A percentile compares a stretch with the other conserved stretches of the same genome.
Conservation (phyloP, 2,888 invertebrate genomes). For the Ecdyonurus torrentis region DNA sequence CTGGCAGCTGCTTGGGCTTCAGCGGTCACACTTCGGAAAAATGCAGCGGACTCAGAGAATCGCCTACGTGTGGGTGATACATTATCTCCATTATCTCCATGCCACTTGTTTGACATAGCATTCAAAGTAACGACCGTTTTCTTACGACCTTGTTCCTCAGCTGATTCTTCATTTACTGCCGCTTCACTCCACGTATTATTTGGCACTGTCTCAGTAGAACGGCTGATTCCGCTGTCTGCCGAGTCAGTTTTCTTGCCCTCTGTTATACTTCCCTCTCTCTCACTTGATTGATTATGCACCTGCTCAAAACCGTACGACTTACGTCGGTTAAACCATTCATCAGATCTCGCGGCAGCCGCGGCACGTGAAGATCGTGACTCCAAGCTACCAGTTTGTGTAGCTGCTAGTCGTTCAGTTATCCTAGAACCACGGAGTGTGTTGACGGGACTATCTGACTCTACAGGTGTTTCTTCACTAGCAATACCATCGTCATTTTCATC, state of each 20-base stretch:
- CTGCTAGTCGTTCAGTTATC: background rate
- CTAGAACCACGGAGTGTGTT: background rate
- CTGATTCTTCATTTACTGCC: background rate
- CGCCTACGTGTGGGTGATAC: background rate
- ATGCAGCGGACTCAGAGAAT: background rate
- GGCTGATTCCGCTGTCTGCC: constrained; percentile 58
- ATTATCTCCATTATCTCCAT: background rate
- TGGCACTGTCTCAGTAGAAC: constrained; percentile 47
- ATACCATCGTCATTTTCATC: constrained; percentile 12
- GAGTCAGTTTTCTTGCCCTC: constrained; percentile 28
- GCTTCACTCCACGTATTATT: constrained; percentile 18
- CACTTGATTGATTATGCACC: constrained; percentile 22
- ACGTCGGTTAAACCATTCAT: constrained; percentile 51
- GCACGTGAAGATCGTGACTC: constrained; percentile 25
- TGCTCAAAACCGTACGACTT: constrained; percentile 63
- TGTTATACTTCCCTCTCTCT: background rate
- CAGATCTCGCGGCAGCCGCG: constrained; percentile 30
- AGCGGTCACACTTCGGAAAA: background rate
- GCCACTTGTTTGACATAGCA: background rate
- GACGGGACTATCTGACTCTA: background rate
- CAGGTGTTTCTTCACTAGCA: background rate
- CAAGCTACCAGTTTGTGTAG: constrained; percentile 28
- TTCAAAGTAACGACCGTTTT: constrained; percentile 10
- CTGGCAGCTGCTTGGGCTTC: background rate
- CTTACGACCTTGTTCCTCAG: constrained; percentile 1